These are phyloP conservation scores for Lasioglossum vierecki DNA, from an alignment of 2,888 invertebrate species.

Conservation along the genomic window DNA sequence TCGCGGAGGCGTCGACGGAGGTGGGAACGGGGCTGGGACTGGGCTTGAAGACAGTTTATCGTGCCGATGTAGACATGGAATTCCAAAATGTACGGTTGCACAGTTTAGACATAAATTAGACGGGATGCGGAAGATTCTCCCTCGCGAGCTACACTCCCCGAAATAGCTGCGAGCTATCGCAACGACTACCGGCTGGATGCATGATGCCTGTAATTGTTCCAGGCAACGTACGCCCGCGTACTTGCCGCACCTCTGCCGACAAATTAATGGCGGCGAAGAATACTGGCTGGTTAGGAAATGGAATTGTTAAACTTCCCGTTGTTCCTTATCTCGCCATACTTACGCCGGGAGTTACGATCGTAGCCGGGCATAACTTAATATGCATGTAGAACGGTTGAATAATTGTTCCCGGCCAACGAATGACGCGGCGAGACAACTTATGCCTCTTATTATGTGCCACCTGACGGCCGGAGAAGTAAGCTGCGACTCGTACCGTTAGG, in stretches of 20 bases:
- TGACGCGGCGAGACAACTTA: not conserved
- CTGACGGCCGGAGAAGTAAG: not conserved
- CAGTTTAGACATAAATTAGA: constrained; percentile 10
- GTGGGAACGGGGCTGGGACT: not conserved
- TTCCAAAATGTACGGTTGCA: constrained; percentile 1
- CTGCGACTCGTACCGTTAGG: not conserved
- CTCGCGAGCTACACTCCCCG: not conserved
- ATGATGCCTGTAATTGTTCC: constrained; percentile 14
- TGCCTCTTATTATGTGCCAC: not conserved
- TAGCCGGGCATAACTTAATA: constrained; percentile 8
- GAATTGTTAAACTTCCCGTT: constrained; percentile 27
- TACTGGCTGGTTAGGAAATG: constrained; percentile 15
- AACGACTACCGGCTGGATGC: constrained; percentile 14
- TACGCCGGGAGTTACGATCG: constrained; percentile 7
- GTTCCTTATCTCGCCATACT: constrained; percentile 14
- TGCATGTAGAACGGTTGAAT: not conserved
- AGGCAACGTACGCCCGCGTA: not conserved
- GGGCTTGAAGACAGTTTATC: not conserved
- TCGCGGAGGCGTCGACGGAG: not conserved
- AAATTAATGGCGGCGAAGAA: constrained; percentile 25
- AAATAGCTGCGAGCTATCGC: not conserved
- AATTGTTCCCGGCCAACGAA: not conserved
- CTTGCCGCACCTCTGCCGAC: constrained; percentile 21
- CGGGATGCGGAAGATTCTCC: constrained; percentile 8
- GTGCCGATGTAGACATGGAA: constrained; percentile 13